Base-by-base conservation (phyloP, 2,113 vertebrate species). In the Sardina pilchardus region DNA sequence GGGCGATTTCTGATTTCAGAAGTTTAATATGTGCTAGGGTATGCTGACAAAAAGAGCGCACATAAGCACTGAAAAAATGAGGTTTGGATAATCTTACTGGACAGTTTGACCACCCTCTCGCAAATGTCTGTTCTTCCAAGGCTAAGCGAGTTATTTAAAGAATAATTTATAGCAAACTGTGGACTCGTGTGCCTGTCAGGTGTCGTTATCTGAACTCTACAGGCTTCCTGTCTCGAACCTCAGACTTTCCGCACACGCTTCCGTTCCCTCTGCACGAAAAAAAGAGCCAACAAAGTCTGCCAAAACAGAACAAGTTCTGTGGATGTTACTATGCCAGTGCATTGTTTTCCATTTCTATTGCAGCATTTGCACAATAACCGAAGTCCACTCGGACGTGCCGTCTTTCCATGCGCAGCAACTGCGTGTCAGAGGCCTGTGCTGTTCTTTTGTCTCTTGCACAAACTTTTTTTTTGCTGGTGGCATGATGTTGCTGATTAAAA, bases 181-280 rank as follows among this genome's bases (percentile, higher is more conserved):
- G 88, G 92, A 92, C 89, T 85, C 90, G 92, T 90, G 91, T 88
- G 67, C 92, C 92, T 93, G 94, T 95, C 94, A 96, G 95, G 95
- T 96, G 95, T 93, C 92, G 94, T 96, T 96, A 96, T 96, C 95
- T 93, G 90, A 93, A 88, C 90, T 87, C 86, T 82, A 89, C 94
- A 95, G 93, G 93, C 94, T 96, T 96, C 95, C 95, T 91, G 95
- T 94, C 93, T 93, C 91, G 94, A 93, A 94, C 94, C 95, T 93
- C 94, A 95, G 91, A 94, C 93, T 95, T 95, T 95, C 95, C 95
- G 94, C 92, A 92, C 94, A 90, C 91, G 91, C 92, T 95, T 96
- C 95, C 95, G 93, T 87, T 87, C 86, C 85, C 90, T 91, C 90
- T 86, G 90, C 90, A 84, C 84, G 42, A 91, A 90, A 86, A 86